A percentile compares a stretch with the other conserved stretches of the same genome.
Evolutionary conservation across 2,113 vertebrate genomes (phyloP).

Genomic region (Hemichromis elongatus): DNA sequence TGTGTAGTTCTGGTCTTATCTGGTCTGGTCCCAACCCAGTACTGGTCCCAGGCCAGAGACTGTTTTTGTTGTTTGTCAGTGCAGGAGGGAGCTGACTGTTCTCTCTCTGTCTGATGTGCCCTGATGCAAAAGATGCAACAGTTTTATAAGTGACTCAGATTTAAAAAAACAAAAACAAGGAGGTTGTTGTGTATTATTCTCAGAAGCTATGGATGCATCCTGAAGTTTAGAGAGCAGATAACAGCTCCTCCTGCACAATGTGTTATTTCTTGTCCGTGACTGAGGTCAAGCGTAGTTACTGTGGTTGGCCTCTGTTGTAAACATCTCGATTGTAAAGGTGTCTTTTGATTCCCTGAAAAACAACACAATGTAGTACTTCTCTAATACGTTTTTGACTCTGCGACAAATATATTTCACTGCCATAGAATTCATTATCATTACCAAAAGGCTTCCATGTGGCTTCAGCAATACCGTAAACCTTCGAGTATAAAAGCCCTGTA

Average conservation of each 20-base stretch:
- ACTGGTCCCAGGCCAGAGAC: constrained; percentile 40
- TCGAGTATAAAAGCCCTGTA: constrained; percentile 78
- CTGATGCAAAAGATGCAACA: not conserved
- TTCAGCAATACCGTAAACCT: constrained; percentile 71
- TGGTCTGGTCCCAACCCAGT: constrained; percentile 42
- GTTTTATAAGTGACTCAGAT: not conserved
- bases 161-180: not conserved
- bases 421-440: constrained; percentile 24
- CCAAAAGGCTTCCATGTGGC: constrained; percentile 33
- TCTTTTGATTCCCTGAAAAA: not conserved
- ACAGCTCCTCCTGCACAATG: constrained; percentile 46
- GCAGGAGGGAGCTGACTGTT: constrained; percentile 31
- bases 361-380: not conserved
- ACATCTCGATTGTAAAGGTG: not conserved
- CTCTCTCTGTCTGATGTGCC: constrained; percentile 26
- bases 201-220: not conserved
- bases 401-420: constrained; percentile 6
- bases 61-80: constrained; percentile 45
- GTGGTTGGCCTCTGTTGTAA: constrained; percentile 14
- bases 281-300: constrained; percentile 62
- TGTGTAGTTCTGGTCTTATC: constrained; percentile 49
- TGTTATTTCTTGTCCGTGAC: constrained; percentile 51
- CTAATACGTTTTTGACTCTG: not conserved
- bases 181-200: not conserved
- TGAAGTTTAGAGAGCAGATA: constrained; percentile 18